A percentile compares a stretch with the other conserved stretches of the same genome.
Evolutionary conservation across 2,113 vertebrate species (phyloP).

Genomic region (Rousettus leschenaultii): DNA sequence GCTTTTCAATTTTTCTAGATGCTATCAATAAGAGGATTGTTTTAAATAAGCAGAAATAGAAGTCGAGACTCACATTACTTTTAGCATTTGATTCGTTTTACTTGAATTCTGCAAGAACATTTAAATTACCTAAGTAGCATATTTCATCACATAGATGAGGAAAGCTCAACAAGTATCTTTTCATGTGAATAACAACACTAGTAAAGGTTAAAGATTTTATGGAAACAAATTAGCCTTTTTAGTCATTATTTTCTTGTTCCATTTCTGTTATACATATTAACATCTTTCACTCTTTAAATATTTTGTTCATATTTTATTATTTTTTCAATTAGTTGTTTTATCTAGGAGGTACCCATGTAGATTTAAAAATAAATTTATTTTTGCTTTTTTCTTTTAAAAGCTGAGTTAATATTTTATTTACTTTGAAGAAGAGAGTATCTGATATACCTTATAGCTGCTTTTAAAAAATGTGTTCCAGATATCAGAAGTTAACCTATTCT

Average conservation of each 20-base stretch:
- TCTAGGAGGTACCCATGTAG: background rate
- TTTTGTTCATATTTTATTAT: background rate
- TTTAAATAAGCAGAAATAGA: background rate
- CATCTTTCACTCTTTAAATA: background rate
- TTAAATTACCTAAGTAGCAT: background rate
- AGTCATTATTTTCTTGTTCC: background rate
- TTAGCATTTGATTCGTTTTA: slow-evolving; percentile 6
- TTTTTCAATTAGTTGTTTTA: slow-evolving; percentile 18
- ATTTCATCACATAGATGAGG: background rate
- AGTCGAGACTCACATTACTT: background rate
- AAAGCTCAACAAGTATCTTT: background rate
- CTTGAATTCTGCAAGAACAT: background rate
- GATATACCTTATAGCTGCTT: slow-evolving; percentile 30
- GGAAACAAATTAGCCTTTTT: background rate
- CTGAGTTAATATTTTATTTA: background rate
- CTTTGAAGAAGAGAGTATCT: slow-evolving; percentile 6
- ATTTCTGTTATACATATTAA: background rate
- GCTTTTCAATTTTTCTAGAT: background rate
- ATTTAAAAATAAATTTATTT: slow-evolving; percentile 18
- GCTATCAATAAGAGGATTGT: background rate
- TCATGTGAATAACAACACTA: background rate
- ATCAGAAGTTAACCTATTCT: background rate
- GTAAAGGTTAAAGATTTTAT: background rate
- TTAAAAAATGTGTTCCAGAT: background rate
- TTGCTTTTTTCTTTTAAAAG: slow-evolving; percentile 35